Base-by-base conservation (phyloP, 2,113 vertebrate species). In the Chitala chitala region DNA sequence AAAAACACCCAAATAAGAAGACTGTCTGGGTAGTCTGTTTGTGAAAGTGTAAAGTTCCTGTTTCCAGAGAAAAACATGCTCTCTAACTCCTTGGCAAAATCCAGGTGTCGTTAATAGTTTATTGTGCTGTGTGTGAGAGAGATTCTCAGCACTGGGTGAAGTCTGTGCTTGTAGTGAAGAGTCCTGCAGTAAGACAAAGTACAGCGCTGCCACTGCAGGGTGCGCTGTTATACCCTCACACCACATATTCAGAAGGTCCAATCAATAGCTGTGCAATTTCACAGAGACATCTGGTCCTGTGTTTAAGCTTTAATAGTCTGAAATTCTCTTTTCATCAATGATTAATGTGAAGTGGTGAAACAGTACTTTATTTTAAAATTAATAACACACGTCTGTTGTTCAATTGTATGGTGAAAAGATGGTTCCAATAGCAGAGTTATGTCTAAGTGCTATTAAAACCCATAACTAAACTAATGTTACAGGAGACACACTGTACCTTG, bases 71-170 rank as follows among this genome's bases (percentile, higher is more conserved):
- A 42, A n/a, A 66, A 5, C 9, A 6, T 24, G n/a, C n/a, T 10
- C 63, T 13, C 1, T 44, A 42, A 44, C 36, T 40, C 22, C 42
- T 29, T 0, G 40, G 22, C 63, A 10, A 44, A 3, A 40, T 10
- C 63, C 3, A 40, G 20, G 36, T 66, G 63, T 46, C 40, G 44
- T 66, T 44, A 66, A 66, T 66, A 44, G 63, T 66, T 42, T 29
- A 66, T 42, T 66, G 38, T 42, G 38, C 36, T 44, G n/a, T 42
- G 63, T 24, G 36, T 20, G 63, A 1, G 1, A 38, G 22, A 66
- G 63, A 33, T 20, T 6, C 17, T 10, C 17, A 40, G 20, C 36
- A 44, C 63, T 8, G 0, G 12, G 38, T 61, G 38, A 61, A 20
- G 15, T 20, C 5, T 61, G 31, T 29, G 31, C 31, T 38, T 17